A percentile compares a stretch with the other conserved stretches of the same genome.
Evolutionary conservation across 2,888 invertebrate genomes (phyloP).

Genomic region (Andricus curvator): DNA sequence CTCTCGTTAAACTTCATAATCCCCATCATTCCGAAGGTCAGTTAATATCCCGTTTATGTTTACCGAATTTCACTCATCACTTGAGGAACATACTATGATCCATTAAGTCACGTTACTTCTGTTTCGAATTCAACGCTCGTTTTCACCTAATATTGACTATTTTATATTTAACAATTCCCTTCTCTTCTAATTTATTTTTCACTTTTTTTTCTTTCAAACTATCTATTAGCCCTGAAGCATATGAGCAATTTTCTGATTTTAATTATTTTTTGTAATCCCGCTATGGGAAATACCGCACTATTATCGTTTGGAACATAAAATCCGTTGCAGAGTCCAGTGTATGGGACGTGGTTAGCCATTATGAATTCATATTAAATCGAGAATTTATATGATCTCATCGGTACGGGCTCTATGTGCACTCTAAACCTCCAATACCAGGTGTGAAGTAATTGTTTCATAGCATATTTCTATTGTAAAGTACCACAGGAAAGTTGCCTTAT

Average conservation of each 20-base stretch:
- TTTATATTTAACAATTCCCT: no score
- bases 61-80: slow-evolving; percentile 64
- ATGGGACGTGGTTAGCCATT: slow-evolving; percentile 48
- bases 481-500: slow-evolving; percentile 2
- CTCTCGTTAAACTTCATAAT: slow-evolving; percentile 47
- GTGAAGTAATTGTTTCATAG: slow-evolving; percentile 35
- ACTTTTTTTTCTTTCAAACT: no score
- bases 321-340: slow-evolving; percentile 36
- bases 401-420: slow-evolving; percentile 43
- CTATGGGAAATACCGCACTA: slow-evolving; percentile 41
- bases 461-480: slow-evolving; percentile 9
- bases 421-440: slow-evolving; percentile 22
- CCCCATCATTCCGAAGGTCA: slow-evolving; percentile 43
- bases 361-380: slow-evolving; percentile 59
- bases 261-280: slow-evolving; percentile 5
- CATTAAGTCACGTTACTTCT: slow-evolving; percentile 28
- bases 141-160: slow-evolving; percentile 55
- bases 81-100: slow-evolving; percentile 44
- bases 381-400: slow-evolving; percentile 59
- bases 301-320: slow-evolving; percentile 48
- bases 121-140: slow-evolving; percentile 48
- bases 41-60: slow-evolving; percentile 58
- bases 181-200: no score
- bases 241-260: background rate
- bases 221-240: slow-evolving; percentile 39